Evolutionary conservation across 2,113 vertebrate genomes (phyloP).

Genomic region (Merops nubicus): DNA sequence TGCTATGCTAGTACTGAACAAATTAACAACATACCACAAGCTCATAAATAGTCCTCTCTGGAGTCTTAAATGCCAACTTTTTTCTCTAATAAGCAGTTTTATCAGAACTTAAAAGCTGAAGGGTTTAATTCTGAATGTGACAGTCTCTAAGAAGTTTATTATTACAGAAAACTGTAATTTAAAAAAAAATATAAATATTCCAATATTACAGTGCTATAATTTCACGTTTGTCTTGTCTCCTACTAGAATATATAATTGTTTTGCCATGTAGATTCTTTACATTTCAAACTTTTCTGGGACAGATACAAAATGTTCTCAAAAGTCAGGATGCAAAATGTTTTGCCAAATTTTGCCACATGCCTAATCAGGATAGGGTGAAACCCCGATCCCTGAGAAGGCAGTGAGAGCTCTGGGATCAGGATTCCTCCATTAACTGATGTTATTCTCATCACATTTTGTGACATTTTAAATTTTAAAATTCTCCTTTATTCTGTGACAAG

Average conservation of each 20-base stretch:
- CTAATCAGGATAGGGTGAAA: background rate
- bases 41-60: constrained; percentile 56
- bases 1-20: constrained; percentile 27
- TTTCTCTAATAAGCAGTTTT: constrained; percentile 35
- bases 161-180: background rate
- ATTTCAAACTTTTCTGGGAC: background rate
- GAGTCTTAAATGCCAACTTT: constrained; percentile 22
- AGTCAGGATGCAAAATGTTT: background rate
- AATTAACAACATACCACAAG: constrained; percentile 36
- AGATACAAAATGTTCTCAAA: background rate
- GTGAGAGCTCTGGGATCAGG: background rate
- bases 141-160: background rate
- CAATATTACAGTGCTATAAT: background rate
- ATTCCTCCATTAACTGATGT: background rate
- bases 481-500: background rate
- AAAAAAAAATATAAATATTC: no score
- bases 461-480: constrained; percentile 29
- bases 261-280: background rate
- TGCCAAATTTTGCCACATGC: no score
- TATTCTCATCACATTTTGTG: background rate
- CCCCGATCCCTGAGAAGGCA: background rate
- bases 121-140: background rate
- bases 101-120: background rate
- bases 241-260: background rate
- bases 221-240: background rate